A percentile compares a stretch with the other conserved stretches of the same genome.
Conservation (phyloP, 2,888 invertebrate genomes). For the Caenorhabditis sp. region DNA sequence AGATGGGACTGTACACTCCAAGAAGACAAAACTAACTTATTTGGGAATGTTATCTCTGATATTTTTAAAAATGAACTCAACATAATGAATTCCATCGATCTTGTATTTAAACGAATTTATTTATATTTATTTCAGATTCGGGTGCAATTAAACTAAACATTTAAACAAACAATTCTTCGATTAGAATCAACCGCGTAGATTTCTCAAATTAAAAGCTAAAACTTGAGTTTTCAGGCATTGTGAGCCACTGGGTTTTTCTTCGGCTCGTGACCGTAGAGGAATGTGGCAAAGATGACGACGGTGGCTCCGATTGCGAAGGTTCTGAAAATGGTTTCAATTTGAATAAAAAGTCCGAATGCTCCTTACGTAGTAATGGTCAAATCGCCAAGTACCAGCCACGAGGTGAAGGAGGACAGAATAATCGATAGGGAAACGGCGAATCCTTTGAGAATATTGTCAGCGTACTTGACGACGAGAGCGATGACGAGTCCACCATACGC, state of each 20-base stretch:
- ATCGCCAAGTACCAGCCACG: slow-evolving; percentile 85
- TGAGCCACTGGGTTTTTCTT: slow-evolving; percentile 42
- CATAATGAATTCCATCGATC: neutral
- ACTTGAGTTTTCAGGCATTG: slow-evolving; percentile 21
- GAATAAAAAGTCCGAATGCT: neutral
- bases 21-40: slow-evolving; percentile 48
- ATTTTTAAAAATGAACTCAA: neutral
- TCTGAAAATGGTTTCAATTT: slow-evolving; percentile 75
- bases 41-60: neutral
- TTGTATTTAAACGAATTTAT: neutral
- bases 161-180: neutral
- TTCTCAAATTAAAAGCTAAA: neutral
- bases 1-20: slow-evolving; percentile 71
- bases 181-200: neutral
- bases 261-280: slow-evolving; percentile 84
- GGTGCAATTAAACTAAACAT: slow-evolving; percentile 1
- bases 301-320: slow-evolving; percentile 84
- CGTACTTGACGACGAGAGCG: slow-evolving; percentile 86
- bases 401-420: slow-evolving; percentile 85
- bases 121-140: neutral
- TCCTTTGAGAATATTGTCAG: slow-evolving; percentile 86
- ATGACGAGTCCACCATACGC: slow-evolving; percentile 85
- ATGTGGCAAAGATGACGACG: slow-evolving; percentile 84
- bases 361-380: slow-evolving; percentile 83
- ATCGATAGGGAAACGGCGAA: slow-evolving; percentile 86